A percentile compares a stretch with the other conserved stretches of the same genome.
phyloP scores from a whole-genome alignment of 2,888 invertebrate genomes.

The Dinocampus coccinellae region DNA sequence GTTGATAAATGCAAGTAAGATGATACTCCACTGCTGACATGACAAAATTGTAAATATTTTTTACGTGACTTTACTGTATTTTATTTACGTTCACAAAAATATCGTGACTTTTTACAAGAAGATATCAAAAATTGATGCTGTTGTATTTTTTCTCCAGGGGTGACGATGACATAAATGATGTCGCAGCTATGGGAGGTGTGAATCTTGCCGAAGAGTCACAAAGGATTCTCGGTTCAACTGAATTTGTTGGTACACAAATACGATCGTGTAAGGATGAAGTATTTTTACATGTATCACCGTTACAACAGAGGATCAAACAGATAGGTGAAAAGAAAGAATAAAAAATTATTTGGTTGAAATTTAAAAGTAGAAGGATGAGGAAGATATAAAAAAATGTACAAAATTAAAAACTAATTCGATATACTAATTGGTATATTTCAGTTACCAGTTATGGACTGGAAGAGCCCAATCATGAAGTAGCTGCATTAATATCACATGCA shows the following conservation, averaged over 20 bases:
- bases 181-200: slow-evolving; percentile 99
- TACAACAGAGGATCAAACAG: slow-evolving; percentile 83
- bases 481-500: slow-evolving; percentile 92
- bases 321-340: slow-evolving; percentile 70
- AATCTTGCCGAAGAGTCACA: slow-evolving; percentile 97
- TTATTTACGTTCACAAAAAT: too few species aligned
- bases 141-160: slow-evolving; percentile 72
- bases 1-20: too few species aligned
- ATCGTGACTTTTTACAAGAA: too few species aligned
- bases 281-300: slow-evolving; percentile 82
- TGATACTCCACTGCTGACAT: too few species aligned
- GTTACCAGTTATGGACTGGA: slow-evolving; percentile 81
- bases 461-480: slow-evolving; percentile 88
- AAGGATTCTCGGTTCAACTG: slow-evolving; percentile 91
- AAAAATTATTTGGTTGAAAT: neutral
- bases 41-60: neutral
- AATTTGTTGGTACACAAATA: slow-evolving; percentile 89
- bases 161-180: slow-evolving; percentile 98
- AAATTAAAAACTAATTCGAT: neutral
- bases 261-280: slow-evolving; percentile 94
- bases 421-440: slow-evolving; percentile 50
- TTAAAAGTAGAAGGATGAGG: too few species aligned
- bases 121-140: slow-evolving; percentile 44
- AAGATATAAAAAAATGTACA: neutral
- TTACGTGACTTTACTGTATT: too few species aligned